Conservation (phyloP, 2,797 vertebrate genomes). For the Coreius guichenoti region DNA sequence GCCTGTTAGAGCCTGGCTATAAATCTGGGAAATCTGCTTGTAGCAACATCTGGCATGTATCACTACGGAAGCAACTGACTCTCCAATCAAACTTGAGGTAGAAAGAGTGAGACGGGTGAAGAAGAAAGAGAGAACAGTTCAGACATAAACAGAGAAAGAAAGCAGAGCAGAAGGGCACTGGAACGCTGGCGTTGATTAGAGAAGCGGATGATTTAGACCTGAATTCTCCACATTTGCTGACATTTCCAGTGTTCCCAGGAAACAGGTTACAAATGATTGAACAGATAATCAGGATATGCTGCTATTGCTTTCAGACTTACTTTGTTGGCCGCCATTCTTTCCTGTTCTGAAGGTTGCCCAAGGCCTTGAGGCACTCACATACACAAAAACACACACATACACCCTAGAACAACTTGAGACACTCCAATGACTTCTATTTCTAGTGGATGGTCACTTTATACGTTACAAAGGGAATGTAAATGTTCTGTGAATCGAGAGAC, state of each 20-base stretch:
- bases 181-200: slow-evolving; percentile 62
- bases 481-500: slow-evolving; percentile 41
- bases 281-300: slow-evolving; percentile 65
- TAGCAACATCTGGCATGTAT: slow-evolving; percentile 65
- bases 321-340: slow-evolving; percentile 62
- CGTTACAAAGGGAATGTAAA: slow-evolving; percentile 45
- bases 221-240: no score
- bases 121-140: not conserved
- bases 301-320: slow-evolving; percentile 63
- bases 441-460: slow-evolving; percentile 47
- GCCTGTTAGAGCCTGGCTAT: slow-evolving; percentile 62
- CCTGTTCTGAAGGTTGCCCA: slow-evolving; percentile 60
- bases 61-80: slow-evolving; percentile 60
- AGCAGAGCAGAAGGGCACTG: slow-evolving; percentile 63
- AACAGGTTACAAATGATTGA: slow-evolving; percentile 64
- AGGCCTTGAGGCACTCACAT: slow-evolving; percentile 54
- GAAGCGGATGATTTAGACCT: slow-evolving; percentile 63
- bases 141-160: slow-evolving; percentile 68
- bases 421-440: slow-evolving; percentile 50
- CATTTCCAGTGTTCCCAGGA: slow-evolving; percentile 65
- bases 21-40: slow-evolving; percentile 62
- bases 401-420: slow-evolving; percentile 38
- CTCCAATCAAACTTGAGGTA: slow-evolving; percentile 59
- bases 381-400: slow-evolving; percentile 8
- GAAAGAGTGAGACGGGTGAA: not conserved